Evolutionary conservation across 2,797 vertebrate species (phyloP).

Genomic region (Propithecus deckenii): DNA sequence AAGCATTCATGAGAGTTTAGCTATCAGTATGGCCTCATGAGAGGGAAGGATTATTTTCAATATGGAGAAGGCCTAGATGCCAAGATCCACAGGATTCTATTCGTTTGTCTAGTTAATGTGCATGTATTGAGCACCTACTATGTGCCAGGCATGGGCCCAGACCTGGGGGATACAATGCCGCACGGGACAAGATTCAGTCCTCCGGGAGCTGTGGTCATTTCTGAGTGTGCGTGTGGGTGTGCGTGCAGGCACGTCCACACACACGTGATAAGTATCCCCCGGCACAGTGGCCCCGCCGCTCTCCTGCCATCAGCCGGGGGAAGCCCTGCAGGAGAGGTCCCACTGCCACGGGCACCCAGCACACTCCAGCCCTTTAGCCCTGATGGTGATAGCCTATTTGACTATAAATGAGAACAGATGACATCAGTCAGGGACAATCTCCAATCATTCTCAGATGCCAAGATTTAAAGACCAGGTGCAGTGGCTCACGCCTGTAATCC

Average conservation of each 20-base stretch:
- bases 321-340: not conserved
- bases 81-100: not conserved
- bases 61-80: not conserved
- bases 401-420: not conserved
- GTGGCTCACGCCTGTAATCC: not conserved
- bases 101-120: not conserved
- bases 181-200: not conserved
- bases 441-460: not conserved
- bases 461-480: not conserved
- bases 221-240: not conserved
- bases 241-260: too few species aligned
- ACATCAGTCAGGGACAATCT: not conserved
- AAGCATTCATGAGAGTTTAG: not conserved
- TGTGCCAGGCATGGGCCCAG: not conserved
- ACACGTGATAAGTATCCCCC: rapidly evolving
- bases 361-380: not conserved
- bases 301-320: not conserved
- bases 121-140: not conserved
- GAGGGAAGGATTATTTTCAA: not conserved
- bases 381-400: not conserved
- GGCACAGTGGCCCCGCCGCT: rapidly evolving
- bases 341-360: rapidly evolving
- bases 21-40: not conserved
- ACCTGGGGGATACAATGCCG: not conserved
- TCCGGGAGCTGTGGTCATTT: not conserved